Evolutionary conservation across 2,888 invertebrate species (phyloP).

Genomic region (Osmoderma eremita): DNA sequence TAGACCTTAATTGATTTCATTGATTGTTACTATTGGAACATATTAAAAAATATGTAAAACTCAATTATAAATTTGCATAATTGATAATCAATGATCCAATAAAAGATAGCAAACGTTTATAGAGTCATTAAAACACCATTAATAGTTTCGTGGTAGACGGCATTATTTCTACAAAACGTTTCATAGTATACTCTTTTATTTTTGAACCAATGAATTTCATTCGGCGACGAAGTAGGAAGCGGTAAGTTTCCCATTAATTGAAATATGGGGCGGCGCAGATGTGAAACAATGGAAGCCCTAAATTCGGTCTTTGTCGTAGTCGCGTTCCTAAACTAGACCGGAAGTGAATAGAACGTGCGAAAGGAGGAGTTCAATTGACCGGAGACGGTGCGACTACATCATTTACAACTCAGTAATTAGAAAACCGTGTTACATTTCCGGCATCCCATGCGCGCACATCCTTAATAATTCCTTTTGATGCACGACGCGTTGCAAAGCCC

Average conservation of each 20-base stretch:
- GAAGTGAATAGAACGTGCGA: constrained; percentile 34
- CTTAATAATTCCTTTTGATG: constrained; percentile 43
- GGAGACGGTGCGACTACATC: constrained; percentile 45
- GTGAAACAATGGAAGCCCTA: constrained; percentile 28
- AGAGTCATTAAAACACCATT: too few species aligned
- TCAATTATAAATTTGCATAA: too few species aligned
- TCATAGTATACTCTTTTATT: background rate
- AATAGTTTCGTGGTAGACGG: too few species aligned
- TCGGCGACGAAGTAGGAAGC: constrained; percentile 22
- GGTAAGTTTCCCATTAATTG: constrained; percentile 35
- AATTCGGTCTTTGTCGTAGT: constrained; percentile 34
- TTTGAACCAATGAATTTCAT: constrained; percentile 13
- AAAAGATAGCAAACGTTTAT: too few species aligned
- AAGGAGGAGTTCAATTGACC: constrained; percentile 35
- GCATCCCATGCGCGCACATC: constrained; percentile 39
- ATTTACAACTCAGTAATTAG: constrained; percentile 48
- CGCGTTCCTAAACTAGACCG: constrained; percentile 8
- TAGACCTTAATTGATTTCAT: too few species aligned
- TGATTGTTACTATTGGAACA: too few species aligned
- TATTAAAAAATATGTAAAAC: too few species aligned
- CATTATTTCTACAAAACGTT: too few species aligned
- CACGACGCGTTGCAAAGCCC: constrained; percentile 24
- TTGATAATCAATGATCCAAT: too few species aligned
- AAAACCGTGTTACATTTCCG: constrained; percentile 44
- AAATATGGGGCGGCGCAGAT: constrained; percentile 19